These are phyloP conservation scores for Sphaerophoria rueppellii DNA, from an alignment of 2,888 invertebrate species.

Conservation along the genomic window DNA sequence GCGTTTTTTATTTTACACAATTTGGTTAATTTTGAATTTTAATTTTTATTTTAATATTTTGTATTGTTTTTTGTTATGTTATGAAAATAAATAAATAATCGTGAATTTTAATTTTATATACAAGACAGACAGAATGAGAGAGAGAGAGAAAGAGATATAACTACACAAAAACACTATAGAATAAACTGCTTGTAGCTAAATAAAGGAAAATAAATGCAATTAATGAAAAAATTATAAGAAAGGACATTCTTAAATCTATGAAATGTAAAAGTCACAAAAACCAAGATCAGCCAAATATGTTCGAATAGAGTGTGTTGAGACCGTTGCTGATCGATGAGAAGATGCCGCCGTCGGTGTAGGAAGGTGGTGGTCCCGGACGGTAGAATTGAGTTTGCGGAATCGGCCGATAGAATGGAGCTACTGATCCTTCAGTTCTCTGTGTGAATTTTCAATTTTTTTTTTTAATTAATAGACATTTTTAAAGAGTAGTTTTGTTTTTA, in stretches of 20 bases:
- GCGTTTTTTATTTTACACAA: neutral
- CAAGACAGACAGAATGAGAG: constrained; percentile 3
- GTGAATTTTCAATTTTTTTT: constrained; percentile 72
- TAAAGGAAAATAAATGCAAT: constrained; percentile 73
- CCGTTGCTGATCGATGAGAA: constrained; percentile 90
- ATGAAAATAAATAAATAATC: constrained; percentile 47
- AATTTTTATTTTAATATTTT: constrained; percentile 8
- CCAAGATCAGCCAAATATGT: constrained; percentile 87
- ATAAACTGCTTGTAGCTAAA: constrained; percentile 66
- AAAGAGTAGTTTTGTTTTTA: neutral
- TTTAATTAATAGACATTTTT: neutral
- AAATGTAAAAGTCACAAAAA: constrained; percentile 73
- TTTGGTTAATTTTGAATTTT: constrained; percentile 7
- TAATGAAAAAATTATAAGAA: constrained; percentile 72
- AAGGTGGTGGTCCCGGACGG: constrained; percentile 82
- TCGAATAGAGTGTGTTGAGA: constrained; percentile 89
- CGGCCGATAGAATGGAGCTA: constrained; percentile 85
- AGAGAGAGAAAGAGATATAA: neutral
- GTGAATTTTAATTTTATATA: constrained; percentile 8
- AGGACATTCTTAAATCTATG: constrained; percentile 73
- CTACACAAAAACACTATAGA: constrained; percentile 53
- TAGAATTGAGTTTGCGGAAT: constrained; percentile 83
- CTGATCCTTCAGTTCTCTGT: constrained; percentile 86
- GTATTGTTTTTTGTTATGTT: neutral
- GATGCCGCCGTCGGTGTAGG: constrained; percentile 84